Evolutionary conservation across 2,888 invertebrate genomes (phyloP).

Genomic region (Lasioglossum figueresi): DNA sequence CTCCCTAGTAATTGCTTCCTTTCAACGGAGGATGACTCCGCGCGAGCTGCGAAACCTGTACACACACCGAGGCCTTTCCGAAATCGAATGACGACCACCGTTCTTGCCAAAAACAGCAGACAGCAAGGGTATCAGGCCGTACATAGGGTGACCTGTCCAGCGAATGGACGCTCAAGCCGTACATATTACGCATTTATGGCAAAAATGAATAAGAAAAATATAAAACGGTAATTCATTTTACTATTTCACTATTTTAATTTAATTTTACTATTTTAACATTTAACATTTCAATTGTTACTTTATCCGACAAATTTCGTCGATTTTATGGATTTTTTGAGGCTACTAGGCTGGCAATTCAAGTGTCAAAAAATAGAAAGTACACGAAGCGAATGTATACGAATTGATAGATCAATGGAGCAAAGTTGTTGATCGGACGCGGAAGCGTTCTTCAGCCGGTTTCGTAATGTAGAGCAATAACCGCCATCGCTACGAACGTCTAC

Average conservation of each 20-base stretch:
- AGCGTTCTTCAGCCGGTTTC: not conserved
- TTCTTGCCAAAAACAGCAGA: not conserved
- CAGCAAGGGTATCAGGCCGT: not conserved
- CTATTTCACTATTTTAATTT: too few species aligned
- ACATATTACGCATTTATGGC: not conserved
- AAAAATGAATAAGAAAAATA: not conserved
- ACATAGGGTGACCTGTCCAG: not conserved
- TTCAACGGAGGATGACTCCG: constrained; percentile 52
- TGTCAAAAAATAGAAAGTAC: too few species aligned
- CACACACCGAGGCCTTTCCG: constrained; percentile 1
- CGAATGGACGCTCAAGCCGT: not conserved
- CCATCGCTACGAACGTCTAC: constrained; percentile 67
- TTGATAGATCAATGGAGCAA: not conserved
- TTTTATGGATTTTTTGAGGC: too few species aligned
- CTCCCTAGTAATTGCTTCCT: constrained; percentile 70
- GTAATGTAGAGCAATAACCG: constrained; percentile 37
- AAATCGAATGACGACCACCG: not conserved
- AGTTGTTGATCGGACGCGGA: not conserved
- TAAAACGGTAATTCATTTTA: not conserved
- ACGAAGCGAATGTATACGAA: not conserved
- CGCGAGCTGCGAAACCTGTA: constrained; percentile 18
- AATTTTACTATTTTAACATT: not conserved
- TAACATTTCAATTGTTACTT: too few species aligned
- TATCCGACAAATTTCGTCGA: too few species aligned
- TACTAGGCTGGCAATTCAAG: too few species aligned